A percentile compares a stretch with the other conserved stretches of the same genome.
Conservation (phyloP, 2,113 vertebrate species). For the Pangasianodon gigas region DNA sequence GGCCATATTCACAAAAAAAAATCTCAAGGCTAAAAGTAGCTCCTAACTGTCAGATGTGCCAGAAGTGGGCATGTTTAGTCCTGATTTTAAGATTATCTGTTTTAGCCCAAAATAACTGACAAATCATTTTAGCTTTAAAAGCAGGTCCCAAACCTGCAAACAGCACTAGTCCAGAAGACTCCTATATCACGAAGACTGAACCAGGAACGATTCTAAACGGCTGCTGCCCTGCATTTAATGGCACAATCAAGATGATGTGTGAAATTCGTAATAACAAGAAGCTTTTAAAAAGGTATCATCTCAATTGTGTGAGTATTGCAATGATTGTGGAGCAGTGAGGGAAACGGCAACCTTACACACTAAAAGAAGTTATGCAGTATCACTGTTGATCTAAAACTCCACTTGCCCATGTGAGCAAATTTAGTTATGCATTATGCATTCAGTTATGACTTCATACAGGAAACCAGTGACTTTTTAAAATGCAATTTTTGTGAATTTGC, state of each 20-base stretch:
- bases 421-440: not conserved
- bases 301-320: not conserved
- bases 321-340: not conserved
- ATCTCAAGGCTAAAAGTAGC: not conserved
- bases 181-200: not conserved
- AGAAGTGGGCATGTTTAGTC: not conserved
- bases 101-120: not conserved
- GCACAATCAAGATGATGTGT: not conserved
- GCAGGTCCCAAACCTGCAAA: not conserved
- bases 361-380: not conserved
- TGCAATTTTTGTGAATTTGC: not conserved
- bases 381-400: not conserved
- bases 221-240: not conserved
- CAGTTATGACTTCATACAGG: not conserved
- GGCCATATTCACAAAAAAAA: not conserved
- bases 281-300: not conserved
- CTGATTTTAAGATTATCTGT: not conserved
- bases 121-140: not conserved
- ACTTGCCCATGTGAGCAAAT: not conserved
- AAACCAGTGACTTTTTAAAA: not conserved
- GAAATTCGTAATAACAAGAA: not conserved
- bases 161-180: not conserved
- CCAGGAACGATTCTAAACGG: not conserved
- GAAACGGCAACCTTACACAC: not conserved
- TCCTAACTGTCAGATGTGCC: not conserved